These are phyloP conservation scores for Ophion slaviceki DNA, from an alignment of 2,888 invertebrate genomes.

Conservation along the genomic window DNA sequence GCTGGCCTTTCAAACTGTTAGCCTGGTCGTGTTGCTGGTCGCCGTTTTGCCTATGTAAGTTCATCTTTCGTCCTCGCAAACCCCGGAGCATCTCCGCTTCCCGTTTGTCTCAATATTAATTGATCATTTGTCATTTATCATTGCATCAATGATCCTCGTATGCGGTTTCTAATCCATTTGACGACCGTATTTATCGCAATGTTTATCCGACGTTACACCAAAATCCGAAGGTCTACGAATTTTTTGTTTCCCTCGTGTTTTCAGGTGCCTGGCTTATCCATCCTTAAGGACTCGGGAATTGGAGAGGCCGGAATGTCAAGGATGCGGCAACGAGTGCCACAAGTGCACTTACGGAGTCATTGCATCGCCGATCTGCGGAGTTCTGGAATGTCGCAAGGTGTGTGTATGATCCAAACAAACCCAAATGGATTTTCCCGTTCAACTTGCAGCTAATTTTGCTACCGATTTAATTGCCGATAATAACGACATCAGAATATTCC, in stretches of 20 bases:
- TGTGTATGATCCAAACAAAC: neutral
- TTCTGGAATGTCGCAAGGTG: constrained; percentile 75
- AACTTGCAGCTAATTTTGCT: neutral
- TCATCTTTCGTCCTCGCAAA: constrained; percentile 5
- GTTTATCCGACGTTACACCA: neutral
- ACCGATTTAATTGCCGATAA: neutral
- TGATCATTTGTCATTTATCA: neutral
- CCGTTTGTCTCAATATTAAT: neutral
- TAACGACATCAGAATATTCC: no score
- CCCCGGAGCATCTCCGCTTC: neutral
- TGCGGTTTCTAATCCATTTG: neutral
- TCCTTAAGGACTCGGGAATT: constrained; percentile 71
- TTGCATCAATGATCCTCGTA: neutral
- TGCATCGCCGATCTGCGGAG: constrained; percentile 72
- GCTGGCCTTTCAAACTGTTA: constrained; percentile 68
- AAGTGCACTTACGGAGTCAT: constrained; percentile 74
- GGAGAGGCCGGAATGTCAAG: constrained; percentile 68
- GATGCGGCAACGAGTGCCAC: constrained; percentile 74
- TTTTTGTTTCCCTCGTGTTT: neutral
- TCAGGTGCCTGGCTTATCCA: constrained; percentile 72
- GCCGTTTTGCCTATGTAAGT: constrained; percentile 72
- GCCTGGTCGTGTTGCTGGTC: constrained; percentile 67
- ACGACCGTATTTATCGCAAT: neutral
- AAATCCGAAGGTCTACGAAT: neutral
- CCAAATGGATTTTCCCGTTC: neutral